Evolutionary conservation across 2,113 vertebrate genomes (phyloP), one percentile per base, ranked within the genome.

Genomic region (Anseranas semipalmata): DNA sequence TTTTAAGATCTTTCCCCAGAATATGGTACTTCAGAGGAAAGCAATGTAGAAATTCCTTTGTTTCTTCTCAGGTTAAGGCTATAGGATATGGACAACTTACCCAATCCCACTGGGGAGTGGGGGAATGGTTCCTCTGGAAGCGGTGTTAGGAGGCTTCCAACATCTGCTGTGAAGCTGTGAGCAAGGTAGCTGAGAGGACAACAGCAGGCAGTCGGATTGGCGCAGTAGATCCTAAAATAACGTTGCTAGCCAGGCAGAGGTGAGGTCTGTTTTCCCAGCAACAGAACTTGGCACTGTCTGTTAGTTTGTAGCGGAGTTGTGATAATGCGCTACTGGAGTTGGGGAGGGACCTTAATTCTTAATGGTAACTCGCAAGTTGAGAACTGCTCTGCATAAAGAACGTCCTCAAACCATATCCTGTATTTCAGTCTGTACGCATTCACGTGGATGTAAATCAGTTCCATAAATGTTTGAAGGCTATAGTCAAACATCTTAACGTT

Each of bases 321-420:
- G 25, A 8, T 59, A 80, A 80, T 80, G 80, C 11, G 8, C 21
- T 53, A 0, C n/a, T 37, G 7, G 56, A 2, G 4, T 3, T 70
- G 33, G 10, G 35, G 24, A 14, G 17, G 28, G 43, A 30, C n/a
- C 10, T 2, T 58, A 71, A 18, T n/a, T 75, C 39, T 78, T 79
- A 53, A 41, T 88, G 27, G 10, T 15, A 28, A 32, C 39, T 90
- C 19, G 11, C 16, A 18, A 68, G 28, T 22, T 77, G 71, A 52
- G 35, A 52, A 35, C 17, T 68, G 8, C 25, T 50, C 1, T 10
- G 5, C 45, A 6, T 43, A 27, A 77, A 55, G 33, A 33, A 27
- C 0, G 0, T 30, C 19, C 37, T 86, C 4, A 52, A 37, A 33
- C 15, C 8, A 2, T 15, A 2, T 14, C 24, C 16, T 0, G 0